Conservation (phyloP, 2,888 invertebrate genomes). For the Fragum sueziense region DNA sequence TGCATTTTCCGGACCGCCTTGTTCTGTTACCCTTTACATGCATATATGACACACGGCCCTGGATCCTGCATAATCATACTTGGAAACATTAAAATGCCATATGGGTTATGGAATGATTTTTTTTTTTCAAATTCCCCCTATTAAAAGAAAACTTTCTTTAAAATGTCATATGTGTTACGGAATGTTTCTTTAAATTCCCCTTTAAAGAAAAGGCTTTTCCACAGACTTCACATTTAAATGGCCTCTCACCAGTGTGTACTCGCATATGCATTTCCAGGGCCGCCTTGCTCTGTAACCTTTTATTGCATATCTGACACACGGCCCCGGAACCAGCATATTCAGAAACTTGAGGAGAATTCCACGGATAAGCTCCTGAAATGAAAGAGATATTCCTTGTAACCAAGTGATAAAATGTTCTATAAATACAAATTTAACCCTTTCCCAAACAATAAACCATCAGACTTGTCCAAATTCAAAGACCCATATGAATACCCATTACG, state of each 20-base stretch:
- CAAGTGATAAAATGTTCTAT: too few species aligned
- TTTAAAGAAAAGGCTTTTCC: constrained; percentile 17
- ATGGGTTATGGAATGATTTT: not conserved
- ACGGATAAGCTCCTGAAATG: not conserved
- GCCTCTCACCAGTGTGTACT: constrained; percentile 33
- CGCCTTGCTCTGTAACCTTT: constrained; percentile 27
- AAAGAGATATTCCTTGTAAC: not conserved
- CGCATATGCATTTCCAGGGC: constrained; percentile 24
- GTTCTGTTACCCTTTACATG: too few species aligned
- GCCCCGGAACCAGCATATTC: not conserved
- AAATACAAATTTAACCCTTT: too few species aligned
- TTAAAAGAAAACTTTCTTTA: constrained; percentile 20
- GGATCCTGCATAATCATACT: too few species aligned
- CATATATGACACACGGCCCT: too few species aligned
- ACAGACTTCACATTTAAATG: constrained; percentile 37
- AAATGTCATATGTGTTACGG: constrained; percentile 13
- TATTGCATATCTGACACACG: constrained; percentile 30
- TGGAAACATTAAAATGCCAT: too few species aligned
- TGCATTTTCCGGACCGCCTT: too few species aligned
- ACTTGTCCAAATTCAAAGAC: too few species aligned
- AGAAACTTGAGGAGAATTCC: not conserved
- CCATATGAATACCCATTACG: too few species aligned
- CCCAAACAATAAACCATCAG: too few species aligned
- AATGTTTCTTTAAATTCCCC: constrained; percentile 22
- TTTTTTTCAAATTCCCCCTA: constrained; percentile 10